phyloP scores from a whole-genome alignment of 2,113 vertebrate species.

The Nipponia nippon region DNA sequence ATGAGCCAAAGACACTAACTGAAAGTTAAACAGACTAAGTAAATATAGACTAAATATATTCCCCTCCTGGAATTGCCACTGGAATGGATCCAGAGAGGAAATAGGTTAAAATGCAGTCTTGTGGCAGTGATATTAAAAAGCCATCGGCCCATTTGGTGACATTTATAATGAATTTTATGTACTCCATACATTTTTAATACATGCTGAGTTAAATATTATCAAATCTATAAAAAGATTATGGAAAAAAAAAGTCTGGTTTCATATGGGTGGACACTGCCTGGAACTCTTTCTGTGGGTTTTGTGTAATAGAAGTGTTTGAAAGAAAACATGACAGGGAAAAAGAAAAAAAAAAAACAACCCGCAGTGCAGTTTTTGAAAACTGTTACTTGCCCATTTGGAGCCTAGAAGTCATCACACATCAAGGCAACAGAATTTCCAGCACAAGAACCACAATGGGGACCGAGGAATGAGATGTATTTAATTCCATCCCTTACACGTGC shows the following conservation, averaged over 20 bases:
- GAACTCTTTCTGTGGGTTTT: slow-evolving; percentile 28
- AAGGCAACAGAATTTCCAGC: not conserved
- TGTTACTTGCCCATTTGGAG: not conserved
- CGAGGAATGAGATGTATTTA: not conserved
- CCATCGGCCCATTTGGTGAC: slow-evolving; percentile 31
- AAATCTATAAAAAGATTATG: slow-evolving; percentile 57
- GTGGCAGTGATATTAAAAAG: slow-evolving; percentile 54
- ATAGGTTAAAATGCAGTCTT: slow-evolving; percentile 56
- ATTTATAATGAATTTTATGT: slow-evolving; percentile 51
- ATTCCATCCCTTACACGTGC: not conserved
- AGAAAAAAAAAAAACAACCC: not conserved
- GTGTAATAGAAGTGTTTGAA: slow-evolving; percentile 25
- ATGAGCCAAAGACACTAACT: slow-evolving; percentile 69
- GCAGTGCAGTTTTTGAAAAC: not conserved
- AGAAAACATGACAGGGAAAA: slow-evolving; percentile 31
- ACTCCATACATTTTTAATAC: slow-evolving; percentile 47
- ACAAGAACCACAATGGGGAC: not conserved
- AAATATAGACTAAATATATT: slow-evolving; percentile 70
- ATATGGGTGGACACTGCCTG: slow-evolving; percentile 5
- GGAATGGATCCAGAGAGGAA: slow-evolving; percentile 57
- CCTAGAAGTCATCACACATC: not conserved
- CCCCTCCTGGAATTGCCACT: slow-evolving; percentile 59
- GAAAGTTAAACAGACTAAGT: slow-evolving; percentile 61
- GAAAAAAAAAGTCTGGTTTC: slow-evolving; percentile 56
- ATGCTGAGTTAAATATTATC: slow-evolving; percentile 51